phyloP scores from a whole-genome alignment of 2,113 vertebrate species.

The Petromus typicus region DNA sequence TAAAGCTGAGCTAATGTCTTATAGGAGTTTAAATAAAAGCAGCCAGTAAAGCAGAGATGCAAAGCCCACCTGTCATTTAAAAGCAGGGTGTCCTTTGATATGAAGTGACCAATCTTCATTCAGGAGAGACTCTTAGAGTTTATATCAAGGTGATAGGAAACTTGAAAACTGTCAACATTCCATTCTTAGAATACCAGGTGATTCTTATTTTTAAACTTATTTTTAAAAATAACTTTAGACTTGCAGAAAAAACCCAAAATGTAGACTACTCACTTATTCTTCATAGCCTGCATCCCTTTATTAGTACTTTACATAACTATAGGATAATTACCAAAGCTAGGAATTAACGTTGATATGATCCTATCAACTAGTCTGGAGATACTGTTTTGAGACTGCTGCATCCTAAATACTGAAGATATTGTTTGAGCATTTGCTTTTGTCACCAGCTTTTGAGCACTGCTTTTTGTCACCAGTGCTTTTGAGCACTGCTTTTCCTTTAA shows the following conservation, averaged over 20 bases:
- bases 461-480: neutral
- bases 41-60: slow-evolving; percentile 22
- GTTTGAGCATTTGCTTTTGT: no score
- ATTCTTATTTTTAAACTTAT: slow-evolving; percentile 7
- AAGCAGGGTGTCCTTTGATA: slow-evolving; percentile 54
- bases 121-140: slow-evolving; percentile 17
- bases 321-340: neutral
- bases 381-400: neutral
- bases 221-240: slow-evolving; percentile 41
- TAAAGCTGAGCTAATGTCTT: slow-evolving; percentile 56
- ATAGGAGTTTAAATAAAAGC: slow-evolving; percentile 24
- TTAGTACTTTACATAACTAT: neutral
- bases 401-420: no score
- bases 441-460: no score
- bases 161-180: neutral
- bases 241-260: neutral
- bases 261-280: neutral
- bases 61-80: slow-evolving; percentile 5
- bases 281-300: neutral
- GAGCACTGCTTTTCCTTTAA: neutral
- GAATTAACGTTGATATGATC: neutral
- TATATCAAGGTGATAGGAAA: slow-evolving; percentile 3
- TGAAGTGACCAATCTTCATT: neutral
- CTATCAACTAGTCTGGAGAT: neutral
- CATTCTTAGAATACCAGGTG: neutral